Evolutionary conservation across 1,140 invertebrate species (phyloP).

Genomic region (Hirudo medicinalis): DNA sequence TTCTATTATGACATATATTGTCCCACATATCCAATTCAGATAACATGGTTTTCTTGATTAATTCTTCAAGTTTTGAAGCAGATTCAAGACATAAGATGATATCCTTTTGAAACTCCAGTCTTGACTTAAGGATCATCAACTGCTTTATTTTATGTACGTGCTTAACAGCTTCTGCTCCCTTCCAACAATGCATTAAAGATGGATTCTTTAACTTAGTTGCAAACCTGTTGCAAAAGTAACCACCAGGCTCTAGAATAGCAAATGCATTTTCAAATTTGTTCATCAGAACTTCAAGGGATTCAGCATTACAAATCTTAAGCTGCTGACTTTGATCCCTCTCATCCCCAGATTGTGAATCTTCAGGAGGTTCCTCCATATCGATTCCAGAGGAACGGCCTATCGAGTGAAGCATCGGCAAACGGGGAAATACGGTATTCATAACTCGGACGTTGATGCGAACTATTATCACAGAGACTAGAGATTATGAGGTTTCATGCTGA

Average conservation of each 20-base stretch:
- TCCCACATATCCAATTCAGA: conserved; percentile 33
- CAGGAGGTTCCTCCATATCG: conserved; percentile 22
- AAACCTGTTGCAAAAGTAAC: neutral
- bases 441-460: neutral
- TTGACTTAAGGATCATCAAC: neutral
- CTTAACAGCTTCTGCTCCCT: conserved; percentile 2
- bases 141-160: neutral
- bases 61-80: neutral
- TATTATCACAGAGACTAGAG: no score
- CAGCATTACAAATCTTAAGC: neutral
- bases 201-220: neutral
- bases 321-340: neutral
- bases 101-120: neutral
- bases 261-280: conserved; percentile 14
- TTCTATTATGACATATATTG: conserved; percentile 31
- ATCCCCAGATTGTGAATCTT: conserved; percentile 1
- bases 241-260: neutral
- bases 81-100: neutral
- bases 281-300: neutral
- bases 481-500: no score
- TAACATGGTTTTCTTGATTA: neutral
- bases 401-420: conserved; percentile 21
- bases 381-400: conserved; percentile 21
- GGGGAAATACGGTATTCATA: conserved; percentile 8
- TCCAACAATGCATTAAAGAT: conserved; percentile 1